Base-by-base conservation (phyloP, 2,797 vertebrate species). In the Sciurus carolinensis region DNA sequence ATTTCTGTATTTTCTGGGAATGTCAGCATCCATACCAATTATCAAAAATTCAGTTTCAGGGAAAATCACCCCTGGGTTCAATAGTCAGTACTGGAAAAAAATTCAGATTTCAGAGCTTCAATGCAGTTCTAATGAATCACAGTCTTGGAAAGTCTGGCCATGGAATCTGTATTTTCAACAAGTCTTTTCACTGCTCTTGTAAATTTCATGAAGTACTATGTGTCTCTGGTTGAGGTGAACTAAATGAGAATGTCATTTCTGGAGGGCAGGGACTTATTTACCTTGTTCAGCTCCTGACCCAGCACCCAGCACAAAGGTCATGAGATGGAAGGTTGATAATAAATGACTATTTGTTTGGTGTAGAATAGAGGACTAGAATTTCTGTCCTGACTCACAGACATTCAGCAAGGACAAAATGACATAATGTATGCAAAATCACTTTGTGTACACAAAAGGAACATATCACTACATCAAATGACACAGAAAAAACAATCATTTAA, bases 221-320 rank as follows among this genome's bases (percentile, higher is more conserved):
- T 59, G 17, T 52, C n/a, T 89, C 33, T 67, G 62, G 30, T 59
- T 94, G 66, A 79, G 30, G 36, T 72, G 42, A 67, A 64, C 75
- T 39, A 72, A 59, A 88, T 64, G 39, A 94, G 47, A 87, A 76
- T 77, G 52, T 80, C 67, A 66, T 77, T 92, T 9, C 33, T 79
- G 42, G 84, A 57, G 13, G 8, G 14, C 20, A 11, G 24, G 5
- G 2, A 5, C 26, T 14, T 87, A 47, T 92, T 92, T 77, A 36
- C 69, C 36, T 91, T 77, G 26, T 52, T 85, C 8, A 20, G 8
- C 33, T 69, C 33, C 69, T 82, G 10, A 72, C 22, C 3, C 4
- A 67, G 42, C 50, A 81, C 62, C 69, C 47, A 86, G 73, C 26
- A 57, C 24, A 54, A 54, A 7, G n/a, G 33, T 26, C 7, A 44